phyloP scores from a whole-genome alignment of 1,140 invertebrate species.

The Ladona fulva region DNA sequence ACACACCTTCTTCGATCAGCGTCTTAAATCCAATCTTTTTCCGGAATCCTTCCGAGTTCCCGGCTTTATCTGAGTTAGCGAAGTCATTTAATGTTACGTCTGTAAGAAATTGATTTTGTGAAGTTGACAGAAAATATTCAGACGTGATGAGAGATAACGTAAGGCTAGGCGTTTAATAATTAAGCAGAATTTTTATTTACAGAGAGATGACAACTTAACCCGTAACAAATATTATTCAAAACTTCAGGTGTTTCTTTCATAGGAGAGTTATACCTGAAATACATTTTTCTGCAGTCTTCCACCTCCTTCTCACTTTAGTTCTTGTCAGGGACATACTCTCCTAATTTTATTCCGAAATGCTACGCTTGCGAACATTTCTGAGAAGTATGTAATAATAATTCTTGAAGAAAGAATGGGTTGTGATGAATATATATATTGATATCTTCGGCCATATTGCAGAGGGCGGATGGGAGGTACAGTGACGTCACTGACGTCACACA shows the following conservation, averaged over 20 bases:
- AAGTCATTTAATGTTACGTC: slow-evolving; percentile 57
- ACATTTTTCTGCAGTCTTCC: neutral
- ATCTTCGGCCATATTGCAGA: slow-evolving; percentile 4
- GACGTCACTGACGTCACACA: slow-evolving; percentile 6
- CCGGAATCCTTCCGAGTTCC: slow-evolving; percentile 35
- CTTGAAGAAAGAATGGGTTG: neutral
- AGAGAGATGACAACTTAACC: neutral
- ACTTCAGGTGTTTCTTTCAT: neutral
- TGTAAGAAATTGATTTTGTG: slow-evolving; percentile 32
- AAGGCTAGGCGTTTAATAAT: neutral
- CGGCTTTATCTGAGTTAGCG: slow-evolving; percentile 44
- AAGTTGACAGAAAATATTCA: neutral
- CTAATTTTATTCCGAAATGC: neutral
- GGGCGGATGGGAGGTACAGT: slow-evolving; percentile 1
- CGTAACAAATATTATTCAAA: neutral
- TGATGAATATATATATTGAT: slow-evolving; percentile 1
- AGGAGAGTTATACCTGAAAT: neutral
- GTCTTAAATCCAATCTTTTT: slow-evolving; percentile 42
- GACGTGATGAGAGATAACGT: neutral
- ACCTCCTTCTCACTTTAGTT: neutral
- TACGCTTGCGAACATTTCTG: neutral
- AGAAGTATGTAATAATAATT: neutral
- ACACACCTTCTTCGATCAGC: slow-evolving; percentile 30
- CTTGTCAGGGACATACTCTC: slow-evolving; percentile 4
- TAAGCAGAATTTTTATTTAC: neutral